Evolutionary conservation across 2,888 invertebrate species (phyloP), one percentile per base, ranked within the genome.

Genomic region (Caenorhabditis sp.): DNA sequence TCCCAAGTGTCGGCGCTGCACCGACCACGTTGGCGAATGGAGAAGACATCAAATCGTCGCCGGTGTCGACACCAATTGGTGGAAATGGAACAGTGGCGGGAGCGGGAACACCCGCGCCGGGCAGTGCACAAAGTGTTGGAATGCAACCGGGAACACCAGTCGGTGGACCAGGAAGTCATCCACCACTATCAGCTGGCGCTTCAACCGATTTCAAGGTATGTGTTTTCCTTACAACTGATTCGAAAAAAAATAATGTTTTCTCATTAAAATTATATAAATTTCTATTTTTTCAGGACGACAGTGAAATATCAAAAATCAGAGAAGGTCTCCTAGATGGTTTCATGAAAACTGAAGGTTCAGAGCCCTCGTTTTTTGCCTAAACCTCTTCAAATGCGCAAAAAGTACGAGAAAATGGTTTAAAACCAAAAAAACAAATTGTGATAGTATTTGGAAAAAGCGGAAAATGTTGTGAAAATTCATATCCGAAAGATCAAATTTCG

Each of bases 301-400:
- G 57, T 50, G 97, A 97, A 91, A 99, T 99, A 91, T 92, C 97
- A 91, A 97, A 97, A 92, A 97, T 99, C 90, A 97, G 97, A 92
- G 97, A 97, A 91, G 95, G 95, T 92, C 97, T 99, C 95, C 96
- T 97, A 91, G 97, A 97, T 90, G 97, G 97, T 91, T 97, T 97
- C 90, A 97, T 96, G 24, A 67, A 60, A 36, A 61, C 62, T 58
- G 58, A 21, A 53, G 31, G 26, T n/a, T n/a, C 27, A 14, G 51
- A 61, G n/a, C 10, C 61, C n/a, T 23, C 26, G 17, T 61, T 61
- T 36, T 61, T 12, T 21, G 24, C 59, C 5, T 43, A n/a, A 59
- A 58, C 31, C 31, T 31, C 31, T 31, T n/a, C n/a, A n/a, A n/a
- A n/a, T n/a, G n/a, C n/a, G n/a, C n/a, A n/a, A n/a, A n/a, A n/a